Conservation (phyloP, 2,888 invertebrate species). For the Lamellibrachia columna region DNA sequence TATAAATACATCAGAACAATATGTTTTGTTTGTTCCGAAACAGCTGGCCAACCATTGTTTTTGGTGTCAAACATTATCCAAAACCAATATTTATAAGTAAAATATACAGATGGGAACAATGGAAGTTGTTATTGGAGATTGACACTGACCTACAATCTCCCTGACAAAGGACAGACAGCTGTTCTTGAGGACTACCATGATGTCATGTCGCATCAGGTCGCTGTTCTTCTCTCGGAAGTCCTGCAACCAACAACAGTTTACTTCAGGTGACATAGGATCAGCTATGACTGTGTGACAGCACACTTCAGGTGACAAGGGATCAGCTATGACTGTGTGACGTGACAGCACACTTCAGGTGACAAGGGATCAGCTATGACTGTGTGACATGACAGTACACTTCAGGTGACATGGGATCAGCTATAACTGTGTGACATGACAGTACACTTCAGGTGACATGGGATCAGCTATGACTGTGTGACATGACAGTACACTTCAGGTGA, state of each 20-base stretch:
- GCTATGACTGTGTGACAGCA: background rate
- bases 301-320: no score
- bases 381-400: background rate
- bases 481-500: background rate
- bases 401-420: background rate
- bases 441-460: background rate
- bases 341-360: background rate
- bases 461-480: background rate
- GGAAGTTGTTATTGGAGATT: background rate
- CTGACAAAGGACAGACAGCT: conserved; percentile 91
- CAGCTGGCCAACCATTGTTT: no score
- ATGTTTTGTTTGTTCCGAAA: no score
- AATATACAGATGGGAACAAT: background rate
- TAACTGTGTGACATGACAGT: background rate
- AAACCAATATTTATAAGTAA: background rate
- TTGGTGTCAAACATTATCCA: background rate
- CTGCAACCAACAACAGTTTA: conserved; percentile 40
- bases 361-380: no score
- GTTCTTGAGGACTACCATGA: conserved; percentile 92
- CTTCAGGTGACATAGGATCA: background rate
- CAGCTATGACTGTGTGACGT: background rate
- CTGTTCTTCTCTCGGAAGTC: conserved; percentile 96
- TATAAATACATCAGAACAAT: no score
- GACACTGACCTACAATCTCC: conserved; percentile 80
- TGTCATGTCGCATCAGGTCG: conserved; percentile 93